Percentiles rank a stretch among this genome's conserved stretches.
Evolutionary conservation across 2,113 vertebrate species (phyloP).

Genomic region (Riparia riparia): DNA sequence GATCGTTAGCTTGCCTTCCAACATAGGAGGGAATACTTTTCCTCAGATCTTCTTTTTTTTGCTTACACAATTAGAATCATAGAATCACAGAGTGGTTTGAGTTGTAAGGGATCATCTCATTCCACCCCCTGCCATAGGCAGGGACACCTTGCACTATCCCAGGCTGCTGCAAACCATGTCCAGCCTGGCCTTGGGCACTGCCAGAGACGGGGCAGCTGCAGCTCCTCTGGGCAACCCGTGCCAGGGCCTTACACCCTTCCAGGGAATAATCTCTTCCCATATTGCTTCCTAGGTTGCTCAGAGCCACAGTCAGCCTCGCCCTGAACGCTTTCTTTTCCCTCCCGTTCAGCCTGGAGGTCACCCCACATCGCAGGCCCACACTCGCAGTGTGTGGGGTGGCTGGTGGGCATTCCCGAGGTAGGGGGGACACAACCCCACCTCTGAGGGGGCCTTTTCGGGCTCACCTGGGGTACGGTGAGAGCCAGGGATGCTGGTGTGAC

Average conservation of each 20-base stretch:
- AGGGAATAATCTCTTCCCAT: background rate
- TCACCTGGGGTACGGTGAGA: background rate
- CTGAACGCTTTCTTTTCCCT: background rate
- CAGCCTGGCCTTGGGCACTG: background rate
- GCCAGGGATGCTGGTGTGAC: background rate
- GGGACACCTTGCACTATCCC: background rate
- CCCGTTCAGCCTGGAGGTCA: background rate
- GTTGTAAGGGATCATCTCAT: background rate
- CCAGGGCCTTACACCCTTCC: background rate
- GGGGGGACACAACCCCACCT: rapidly evolving
- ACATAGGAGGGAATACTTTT: background rate
- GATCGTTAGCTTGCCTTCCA: background rate
- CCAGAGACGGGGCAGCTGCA: background rate
- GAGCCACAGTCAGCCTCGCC: background rate
- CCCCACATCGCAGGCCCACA: rapidly evolving
- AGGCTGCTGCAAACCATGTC: background rate
- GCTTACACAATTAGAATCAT: background rate
- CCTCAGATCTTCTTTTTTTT: rapidly evolving
- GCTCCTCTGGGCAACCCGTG: background rate
- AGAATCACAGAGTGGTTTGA: background rate
- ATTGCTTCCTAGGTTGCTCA: background rate
- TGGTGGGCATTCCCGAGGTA: rapidly evolving
- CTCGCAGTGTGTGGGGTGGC: background rate
- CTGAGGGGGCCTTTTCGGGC: background rate
- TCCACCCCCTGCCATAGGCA: background rate